Evolutionary conservation across 2,888 invertebrate species (phyloP).

Genomic region (Diploptera punctata): DNA sequence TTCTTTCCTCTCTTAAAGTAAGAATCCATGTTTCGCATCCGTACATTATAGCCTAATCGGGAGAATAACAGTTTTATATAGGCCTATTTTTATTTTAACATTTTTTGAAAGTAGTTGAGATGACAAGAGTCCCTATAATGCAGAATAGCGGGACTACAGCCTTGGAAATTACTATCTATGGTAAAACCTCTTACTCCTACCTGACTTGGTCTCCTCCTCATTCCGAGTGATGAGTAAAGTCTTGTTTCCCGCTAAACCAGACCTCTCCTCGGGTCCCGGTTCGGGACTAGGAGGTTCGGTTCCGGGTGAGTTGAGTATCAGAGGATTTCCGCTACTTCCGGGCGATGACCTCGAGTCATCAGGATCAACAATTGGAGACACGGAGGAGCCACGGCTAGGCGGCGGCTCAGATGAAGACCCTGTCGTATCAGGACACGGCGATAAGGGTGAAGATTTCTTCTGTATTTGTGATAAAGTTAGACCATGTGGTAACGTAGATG

Average conservation of each 20-base stretch:
- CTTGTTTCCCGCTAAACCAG: neutral
- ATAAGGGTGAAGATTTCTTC: constrained; percentile 9
- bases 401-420: constrained; percentile 22
- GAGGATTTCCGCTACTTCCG: constrained; percentile 1
- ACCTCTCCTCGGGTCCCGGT: neutral
- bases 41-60: no score
- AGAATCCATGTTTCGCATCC: no score
- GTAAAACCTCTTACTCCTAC: no score
- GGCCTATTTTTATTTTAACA: no score
- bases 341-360: constrained; percentile 52
- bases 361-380: constrained; percentile 52
- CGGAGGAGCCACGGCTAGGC: constrained; percentile 45
- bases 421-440: constrained; percentile 14
- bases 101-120: no score
- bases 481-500: neutral
- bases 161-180: no score
- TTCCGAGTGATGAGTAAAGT: neutral
- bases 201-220: constrained; percentile 20
- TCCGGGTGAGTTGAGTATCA: no score
- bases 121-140: no score
- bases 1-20: no score
- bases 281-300: constrained; percentile 1
- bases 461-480: neutral
- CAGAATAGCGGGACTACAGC: no score
- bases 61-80: no score